A percentile compares a stretch with the other conserved stretches of the same genome.
Evolutionary conservation across 2,888 invertebrate genomes (phyloP).

Genomic region (Dysmachus trigonus): DNA sequence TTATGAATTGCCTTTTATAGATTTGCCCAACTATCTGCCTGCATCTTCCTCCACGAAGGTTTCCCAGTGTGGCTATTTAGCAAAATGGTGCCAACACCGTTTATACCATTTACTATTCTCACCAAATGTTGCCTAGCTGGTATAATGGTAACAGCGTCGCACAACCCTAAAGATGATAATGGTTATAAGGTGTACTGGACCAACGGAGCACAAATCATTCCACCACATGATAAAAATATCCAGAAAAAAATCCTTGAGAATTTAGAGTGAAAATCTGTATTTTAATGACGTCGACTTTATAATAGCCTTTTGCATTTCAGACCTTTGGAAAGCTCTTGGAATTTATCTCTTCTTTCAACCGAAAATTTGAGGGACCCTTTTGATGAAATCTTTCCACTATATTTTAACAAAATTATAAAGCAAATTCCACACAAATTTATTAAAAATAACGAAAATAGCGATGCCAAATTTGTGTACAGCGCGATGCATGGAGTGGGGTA

Average conservation of each 20-base stretch:
- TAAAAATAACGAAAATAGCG: conserved; percentile 66
- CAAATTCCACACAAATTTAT: conserved; percentile 68
- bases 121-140: conserved; percentile 81
- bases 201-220: conserved; percentile 94
- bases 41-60: conserved; percentile 79
- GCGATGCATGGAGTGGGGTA: conserved; percentile 99
- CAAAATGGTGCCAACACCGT: conserved; percentile 88
- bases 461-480: conserved; percentile 83
- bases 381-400: conserved; percentile 72
- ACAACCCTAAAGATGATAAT: conserved; percentile 95
- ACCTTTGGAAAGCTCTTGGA: conserved; percentile 84
- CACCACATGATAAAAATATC: conserved; percentile 90
- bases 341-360: conserved; percentile 69
- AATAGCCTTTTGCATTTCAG: conserved; percentile 54
- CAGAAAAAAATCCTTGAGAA: conserved; percentile 79
- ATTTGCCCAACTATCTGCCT: conserved; percentile 88
- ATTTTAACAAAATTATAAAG: conserved; percentile 71
- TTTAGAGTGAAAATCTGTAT: conserved; percentile 66
- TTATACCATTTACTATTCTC: conserved; percentile 86
- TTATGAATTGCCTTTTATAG: conserved; percentile 65
- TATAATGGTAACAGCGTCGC: conserved; percentile 94
- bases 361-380: conserved; percentile 75
- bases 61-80: conserved; percentile 85
- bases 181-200: conserved; percentile 98
- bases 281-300: background rate